These are phyloP conservation scores for Ambastaia sidthimunki DNA, from an alignment of 2,797 vertebrate species.

Conservation along the genomic window DNA sequence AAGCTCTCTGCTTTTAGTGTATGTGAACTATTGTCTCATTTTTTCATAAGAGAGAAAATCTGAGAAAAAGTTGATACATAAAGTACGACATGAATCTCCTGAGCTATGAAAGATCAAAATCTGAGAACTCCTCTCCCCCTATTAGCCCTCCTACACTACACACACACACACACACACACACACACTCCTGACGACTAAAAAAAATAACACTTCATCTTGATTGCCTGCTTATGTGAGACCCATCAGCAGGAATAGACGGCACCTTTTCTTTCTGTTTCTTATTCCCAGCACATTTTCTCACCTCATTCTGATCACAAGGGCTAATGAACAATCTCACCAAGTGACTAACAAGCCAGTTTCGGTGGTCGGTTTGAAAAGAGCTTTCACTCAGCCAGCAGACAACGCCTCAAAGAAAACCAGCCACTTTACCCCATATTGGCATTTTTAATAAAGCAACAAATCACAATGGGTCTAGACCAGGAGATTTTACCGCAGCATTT, in stretches of 20 bases:
- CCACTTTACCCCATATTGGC: slow-evolving; percentile 30
- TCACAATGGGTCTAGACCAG: slow-evolving; percentile 30
- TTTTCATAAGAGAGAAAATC: too few relatives aligned
- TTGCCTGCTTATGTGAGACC: slow-evolving; percentile 2
- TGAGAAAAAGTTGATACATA: too few relatives aligned
- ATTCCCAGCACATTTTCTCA: slow-evolving; percentile 39
- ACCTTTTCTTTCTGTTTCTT: slow-evolving; percentile 41
- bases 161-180: too few relatives aligned
- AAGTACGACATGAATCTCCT: too few relatives aligned
- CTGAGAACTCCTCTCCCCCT: too few relatives aligned
- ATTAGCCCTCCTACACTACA: too few relatives aligned
- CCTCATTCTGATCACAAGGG: slow-evolving; percentile 31
- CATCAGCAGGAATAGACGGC: slow-evolving; percentile 28
- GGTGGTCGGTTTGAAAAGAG: slow-evolving; percentile 36
- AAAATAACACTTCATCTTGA: too few relatives aligned
- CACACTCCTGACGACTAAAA: too few relatives aligned
- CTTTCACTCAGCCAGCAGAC: slow-evolving; percentile 28
- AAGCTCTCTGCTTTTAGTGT: too few relatives aligned
- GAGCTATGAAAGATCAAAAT: too few relatives aligned
- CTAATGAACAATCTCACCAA: slow-evolving; percentile 45
- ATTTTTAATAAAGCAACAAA: slow-evolving; percentile 39
- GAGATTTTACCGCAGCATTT: slow-evolving; percentile 24
- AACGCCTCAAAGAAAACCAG: slow-evolving; percentile 29
- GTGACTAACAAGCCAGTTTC: slow-evolving; percentile 46
- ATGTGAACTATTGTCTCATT: too few relatives aligned